phyloP scores from a whole-genome alignment of 1,140 invertebrate genomes.

The Zaprionus inermis region DNA sequence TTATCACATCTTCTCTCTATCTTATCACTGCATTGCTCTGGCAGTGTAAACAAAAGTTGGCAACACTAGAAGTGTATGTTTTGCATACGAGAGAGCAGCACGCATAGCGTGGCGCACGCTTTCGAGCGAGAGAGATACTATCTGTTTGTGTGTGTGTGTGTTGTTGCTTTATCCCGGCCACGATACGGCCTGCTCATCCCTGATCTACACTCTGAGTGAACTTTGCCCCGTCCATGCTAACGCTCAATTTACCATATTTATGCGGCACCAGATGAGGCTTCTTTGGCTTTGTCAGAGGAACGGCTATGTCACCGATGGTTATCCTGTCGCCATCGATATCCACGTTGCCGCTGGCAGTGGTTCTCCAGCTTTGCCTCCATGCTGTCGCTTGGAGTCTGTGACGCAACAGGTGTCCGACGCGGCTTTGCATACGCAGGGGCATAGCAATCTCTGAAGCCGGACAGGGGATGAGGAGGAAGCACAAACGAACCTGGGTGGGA shows the following conservation, averaged over 20 bases:
- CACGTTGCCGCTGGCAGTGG: conserved; percentile 7
- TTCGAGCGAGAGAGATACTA: background rate
- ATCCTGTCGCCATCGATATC: conserved; percentile 83
- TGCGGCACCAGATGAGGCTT: conserved; percentile 92
- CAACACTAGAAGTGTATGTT: background rate
- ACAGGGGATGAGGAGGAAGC: background rate
- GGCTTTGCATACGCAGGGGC: background rate
- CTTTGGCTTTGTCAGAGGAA: conserved; percentile 87
- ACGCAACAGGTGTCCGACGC: conserved; percentile 45
- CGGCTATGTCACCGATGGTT: conserved; percentile 91
- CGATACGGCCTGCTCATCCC: background rate
- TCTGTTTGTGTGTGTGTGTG: conserved; percentile 3
- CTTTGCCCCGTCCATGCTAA: conserved; percentile 44
- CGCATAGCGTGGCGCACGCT: background rate
- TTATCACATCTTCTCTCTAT: conserved; percentile 14
- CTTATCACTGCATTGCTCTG: background rate
- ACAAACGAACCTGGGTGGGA: background rate
- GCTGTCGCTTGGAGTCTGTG: conserved; percentile 37
- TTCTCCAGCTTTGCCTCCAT: conserved; percentile 36
- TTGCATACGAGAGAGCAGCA: background rate
- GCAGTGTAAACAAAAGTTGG: background rate
- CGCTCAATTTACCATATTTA: conserved; percentile 88
- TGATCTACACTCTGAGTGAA: conserved; percentile 28
- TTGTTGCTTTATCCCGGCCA: background rate
- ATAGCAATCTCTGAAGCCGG: background rate